Base-by-base conservation (phyloP, 64 coral and sea anemone species). In the Astreopora myriophthalma region DNA sequence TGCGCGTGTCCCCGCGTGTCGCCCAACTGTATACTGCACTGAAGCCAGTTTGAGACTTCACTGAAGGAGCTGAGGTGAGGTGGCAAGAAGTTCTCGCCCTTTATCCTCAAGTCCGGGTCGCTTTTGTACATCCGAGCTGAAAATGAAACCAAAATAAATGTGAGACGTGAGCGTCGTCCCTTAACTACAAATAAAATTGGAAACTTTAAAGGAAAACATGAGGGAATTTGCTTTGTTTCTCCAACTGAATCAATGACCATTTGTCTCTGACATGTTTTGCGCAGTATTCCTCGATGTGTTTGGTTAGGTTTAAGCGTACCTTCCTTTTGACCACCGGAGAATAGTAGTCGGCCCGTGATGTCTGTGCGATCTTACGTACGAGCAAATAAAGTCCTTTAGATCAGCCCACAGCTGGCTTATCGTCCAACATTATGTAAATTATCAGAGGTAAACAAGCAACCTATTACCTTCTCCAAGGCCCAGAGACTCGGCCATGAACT, bases 51-150 rank as follows among this genome's bases (percentile, higher is more conserved):
- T 13, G 79, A 37, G n/a, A 83, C 79, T 38, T 83, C 79, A 31
- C 55, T 83, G 57, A 83, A 83, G 9, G 79, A 79, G 48, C 20
- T 79, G 40, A 33, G 44, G 31, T 13, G 14, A 10, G 75, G 29
- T 19, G 25, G 44, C n/a, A 31, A 31, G 19, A 61, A 83, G 4
- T 6, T 19, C 57, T 83, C 79, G n/a, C 32, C 32, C 57, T 83
- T 83, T 2, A 83, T 83, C 34, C 79, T 57, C 34, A 83, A 34
- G 58, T 83, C 79, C 20, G 79, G 79, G 0, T 83, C 79, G 34
- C 79, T 83, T 36, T 83, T 83, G 79, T 83, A 83, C 79, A 83
- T 83, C 19, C 57, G 79, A 63, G 79, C 79, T 83, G 28, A 7
- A 36, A 55, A 64, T 36, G 52, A 12, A 83, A 65, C 17, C 6